These are phyloP conservation scores for Oryzaephilus surinamensis DNA, from an alignment of 1,140 invertebrate genomes.

Conservation along the genomic window DNA sequence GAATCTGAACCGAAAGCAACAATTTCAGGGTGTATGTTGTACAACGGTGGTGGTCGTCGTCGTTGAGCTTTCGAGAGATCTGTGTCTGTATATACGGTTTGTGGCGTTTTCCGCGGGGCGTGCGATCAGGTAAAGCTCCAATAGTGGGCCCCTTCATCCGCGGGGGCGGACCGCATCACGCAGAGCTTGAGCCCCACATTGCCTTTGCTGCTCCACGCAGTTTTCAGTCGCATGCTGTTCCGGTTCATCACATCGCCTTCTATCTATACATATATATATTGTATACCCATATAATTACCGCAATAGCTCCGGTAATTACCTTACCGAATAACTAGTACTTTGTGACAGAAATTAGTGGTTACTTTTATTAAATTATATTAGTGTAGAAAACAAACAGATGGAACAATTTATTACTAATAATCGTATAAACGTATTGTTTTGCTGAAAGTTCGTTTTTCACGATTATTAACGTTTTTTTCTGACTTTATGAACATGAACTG, in stretches of 20 bases:
- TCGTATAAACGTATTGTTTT: neutral
- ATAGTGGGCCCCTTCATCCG: constrained; percentile 24
- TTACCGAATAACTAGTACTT: constrained; percentile 24
- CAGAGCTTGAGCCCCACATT: constrained; percentile 13
- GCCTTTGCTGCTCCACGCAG: constrained; percentile 20
- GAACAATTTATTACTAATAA: constrained; percentile 1
- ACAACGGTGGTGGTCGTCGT: constrained; percentile 3
- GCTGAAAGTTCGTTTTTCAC: neutral
- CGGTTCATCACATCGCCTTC: constrained; percentile 21
- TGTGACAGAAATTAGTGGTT: constrained; percentile 24
- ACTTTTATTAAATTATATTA: constrained; percentile 25
- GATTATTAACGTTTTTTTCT: neutral
- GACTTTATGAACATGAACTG: constrained; percentile 24
- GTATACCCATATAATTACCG: constrained; percentile 15
- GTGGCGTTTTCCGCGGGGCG: constrained; percentile 18
- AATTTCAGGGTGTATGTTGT: too few species aligned
- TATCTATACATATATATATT: too few species aligned
- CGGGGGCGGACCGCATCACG: constrained; percentile 28
- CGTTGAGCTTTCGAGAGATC: too few species aligned
- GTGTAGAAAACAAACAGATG: constrained; percentile 17
- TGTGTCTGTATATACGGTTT: too few species aligned
- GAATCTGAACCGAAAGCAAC: too few species aligned
- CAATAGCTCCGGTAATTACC: constrained; percentile 20
- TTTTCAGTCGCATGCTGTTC: constrained; percentile 25
- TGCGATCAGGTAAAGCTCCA: constrained; percentile 26